Evolutionary conservation across 1,140 invertebrate genomes (phyloP), one percentile per base, ranked within the genome.

Genomic region (Gryon sp.): DNA sequence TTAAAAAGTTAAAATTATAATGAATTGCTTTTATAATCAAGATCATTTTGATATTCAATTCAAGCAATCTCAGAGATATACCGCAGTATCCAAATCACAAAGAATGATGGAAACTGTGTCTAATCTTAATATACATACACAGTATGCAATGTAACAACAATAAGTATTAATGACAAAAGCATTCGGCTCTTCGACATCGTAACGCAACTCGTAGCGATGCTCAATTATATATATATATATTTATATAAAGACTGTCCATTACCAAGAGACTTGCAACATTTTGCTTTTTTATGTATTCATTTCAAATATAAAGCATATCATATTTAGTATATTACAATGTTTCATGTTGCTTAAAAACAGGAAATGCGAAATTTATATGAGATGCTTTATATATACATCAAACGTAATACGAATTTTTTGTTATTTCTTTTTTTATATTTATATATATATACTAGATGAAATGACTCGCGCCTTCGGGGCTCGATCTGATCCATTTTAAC

Each of bases 111-210:
- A 57, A 55, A 40, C 36, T 11, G 50, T 57, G 14, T 62, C 20
- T 36, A 52, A 53, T 66, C 19, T 32, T 66, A 53, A 38, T 59
- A 7, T 19, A 68, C 65, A 68, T 68, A 68, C 65, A 57, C 30
- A 76, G 73, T 72, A 76, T 57, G 66, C 38, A 79, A 66, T 66
- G 12, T 53, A 48, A 50, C 19, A 66, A 66, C 62, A 53, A 53
- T 53, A 55, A 40, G 41, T 66, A 69, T 38, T 40, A 57, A 60
- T 69, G 50, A 45, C 55, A 66, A 66, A 62, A 82, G 73, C 76
- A 84, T 78, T 82, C 80, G 83, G 81, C 81, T 83, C 80, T 84
- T 73, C 81, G 81, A 84, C 82, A 77, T 74, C 65, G 15, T 20
- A 32, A 75, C 36, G 60, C 63, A 59, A 57, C 48, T 70, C 24